These are phyloP conservation scores for Panthera uncia DNA, from an alignment of 2,113 vertebrate species.

Conservation along the genomic window DNA sequence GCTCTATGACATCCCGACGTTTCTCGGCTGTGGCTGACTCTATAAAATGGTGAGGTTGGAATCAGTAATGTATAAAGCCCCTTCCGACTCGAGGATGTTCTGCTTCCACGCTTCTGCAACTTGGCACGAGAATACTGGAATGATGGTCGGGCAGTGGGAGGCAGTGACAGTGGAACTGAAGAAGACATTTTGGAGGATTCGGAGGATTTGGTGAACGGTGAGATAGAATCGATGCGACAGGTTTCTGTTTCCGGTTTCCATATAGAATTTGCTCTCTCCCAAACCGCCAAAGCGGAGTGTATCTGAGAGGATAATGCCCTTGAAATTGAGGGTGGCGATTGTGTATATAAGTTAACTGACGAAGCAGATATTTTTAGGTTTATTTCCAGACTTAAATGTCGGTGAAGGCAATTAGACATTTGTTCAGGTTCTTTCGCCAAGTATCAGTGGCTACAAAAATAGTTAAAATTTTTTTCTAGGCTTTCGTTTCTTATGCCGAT, in stretches of 20 bases:
- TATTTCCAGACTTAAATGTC: neutral
- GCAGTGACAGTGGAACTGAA: neutral
- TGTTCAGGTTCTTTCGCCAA: constrained; percentile 1
- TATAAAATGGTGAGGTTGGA: neutral
- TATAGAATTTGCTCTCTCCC: neutral
- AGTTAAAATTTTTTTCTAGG: constrained; percentile 9
- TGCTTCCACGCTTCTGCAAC: neutral
- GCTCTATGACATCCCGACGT: neutral
- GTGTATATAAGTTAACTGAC: neutral
- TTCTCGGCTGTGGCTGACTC: neutral
- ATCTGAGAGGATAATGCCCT: neutral
- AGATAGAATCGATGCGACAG: neutral
- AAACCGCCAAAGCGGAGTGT: neutral
- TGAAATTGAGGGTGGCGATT: neutral
- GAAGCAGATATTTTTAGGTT: neutral
- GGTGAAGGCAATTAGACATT: neutral
- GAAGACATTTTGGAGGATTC: neutral
- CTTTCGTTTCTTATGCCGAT: constrained; percentile 43
- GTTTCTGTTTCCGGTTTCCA: neutral
- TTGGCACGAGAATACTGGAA: neutral
- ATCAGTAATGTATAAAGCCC: neutral
- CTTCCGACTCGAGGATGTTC: neutral
- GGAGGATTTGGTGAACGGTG: neutral
- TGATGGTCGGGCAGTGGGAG: neutral
- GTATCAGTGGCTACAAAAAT: constrained; percentile 6